These are phyloP conservation scores for Drosophila carrolli DNA, from an alignment of 1,140 invertebrate species.

Conservation along the genomic window DNA sequence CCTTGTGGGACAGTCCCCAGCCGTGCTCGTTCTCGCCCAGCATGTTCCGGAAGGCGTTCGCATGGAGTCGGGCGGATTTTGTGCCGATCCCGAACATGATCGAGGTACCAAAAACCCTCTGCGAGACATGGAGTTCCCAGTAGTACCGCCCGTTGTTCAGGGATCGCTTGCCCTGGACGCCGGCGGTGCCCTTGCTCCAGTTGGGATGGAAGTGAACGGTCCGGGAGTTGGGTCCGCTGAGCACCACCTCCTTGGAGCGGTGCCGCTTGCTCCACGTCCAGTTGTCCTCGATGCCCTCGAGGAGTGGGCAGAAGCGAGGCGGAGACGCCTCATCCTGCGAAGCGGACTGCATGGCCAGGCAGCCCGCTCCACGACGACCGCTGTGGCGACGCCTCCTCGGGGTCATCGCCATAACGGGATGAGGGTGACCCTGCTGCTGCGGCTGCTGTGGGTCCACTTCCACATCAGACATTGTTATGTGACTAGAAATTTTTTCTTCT, in stretches of 20 bases:
- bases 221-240: conserved; percentile 85
- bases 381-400: conserved; percentile 27
- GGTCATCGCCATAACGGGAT: conserved; percentile 11
- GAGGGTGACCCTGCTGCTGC: neutral
- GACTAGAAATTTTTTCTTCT: conserved; percentile 14
- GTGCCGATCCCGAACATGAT: conserved; percentile 92
- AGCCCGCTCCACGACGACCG: conserved; percentile 17
- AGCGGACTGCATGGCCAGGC: neutral
- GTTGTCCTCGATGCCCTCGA: conserved; percentile 86
- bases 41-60: conserved; percentile 89
- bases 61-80: conserved; percentile 87
- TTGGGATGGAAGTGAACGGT: conserved; percentile 90
- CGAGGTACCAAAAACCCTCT: conserved; percentile 90
- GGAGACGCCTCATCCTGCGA: conserved; percentile 5
- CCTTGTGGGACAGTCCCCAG: conserved; percentile 92
- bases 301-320: conserved; percentile 42
- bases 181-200: conserved; percentile 91
- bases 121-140: conserved; percentile 89
- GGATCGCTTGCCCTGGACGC: conserved; percentile 87
- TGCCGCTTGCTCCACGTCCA: conserved; percentile 89
- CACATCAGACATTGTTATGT: conserved; percentile 58
- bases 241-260: conserved; percentile 88
- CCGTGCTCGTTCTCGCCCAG: conserved; percentile 89
- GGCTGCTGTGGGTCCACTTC: conserved; percentile 46
- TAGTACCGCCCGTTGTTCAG: conserved; percentile 89